Conservation (phyloP, 2,888 invertebrate species). For the Neria commutata region DNA sequence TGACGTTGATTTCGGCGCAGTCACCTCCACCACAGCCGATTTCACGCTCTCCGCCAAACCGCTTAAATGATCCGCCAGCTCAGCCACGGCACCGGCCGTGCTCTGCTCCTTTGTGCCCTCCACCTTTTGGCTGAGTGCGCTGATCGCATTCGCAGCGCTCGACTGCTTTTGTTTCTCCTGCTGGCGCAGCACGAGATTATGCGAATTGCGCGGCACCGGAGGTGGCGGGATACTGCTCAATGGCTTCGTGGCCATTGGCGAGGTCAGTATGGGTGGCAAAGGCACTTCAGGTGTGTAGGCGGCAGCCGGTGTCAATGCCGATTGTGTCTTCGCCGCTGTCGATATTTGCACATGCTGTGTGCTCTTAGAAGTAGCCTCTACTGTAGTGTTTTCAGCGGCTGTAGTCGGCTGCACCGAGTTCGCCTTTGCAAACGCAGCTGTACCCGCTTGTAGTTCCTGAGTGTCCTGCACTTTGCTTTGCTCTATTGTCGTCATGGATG, state of each 20-base stretch:
- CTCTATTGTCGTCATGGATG: constrained; percentile 17
- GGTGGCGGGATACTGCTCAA: constrained; percentile 71
- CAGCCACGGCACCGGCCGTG: constrained; percentile 43
- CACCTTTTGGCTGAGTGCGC: constrained; percentile 53
- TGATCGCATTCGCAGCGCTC: constrained; percentile 47
- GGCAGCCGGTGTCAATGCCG: background rate
- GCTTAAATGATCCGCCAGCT: constrained; percentile 56
- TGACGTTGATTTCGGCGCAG: constrained; percentile 36
- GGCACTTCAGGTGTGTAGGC: constrained; percentile 33
- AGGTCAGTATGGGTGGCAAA: constrained; percentile 60
- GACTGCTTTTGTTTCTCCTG: constrained; percentile 38
- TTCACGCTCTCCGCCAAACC: constrained; percentile 58
- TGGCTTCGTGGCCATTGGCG: constrained; percentile 63
- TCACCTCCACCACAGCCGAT: constrained; percentile 12
- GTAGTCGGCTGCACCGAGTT: background rate
- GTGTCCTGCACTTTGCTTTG: constrained; percentile 21
- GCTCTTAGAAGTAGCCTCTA: constrained; percentile 12
- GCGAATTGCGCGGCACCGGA: constrained; percentile 71
- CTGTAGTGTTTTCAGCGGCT: constrained; percentile 15
- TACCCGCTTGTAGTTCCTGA: background rate
- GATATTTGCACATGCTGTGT: constrained; percentile 3
- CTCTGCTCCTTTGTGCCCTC: constrained; percentile 37
- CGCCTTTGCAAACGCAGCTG: constrained; percentile 1
- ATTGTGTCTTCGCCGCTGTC: constrained; percentile 13
- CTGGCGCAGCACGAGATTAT: constrained; percentile 52